Conservation (phyloP, 2,113 vertebrate species). For the Psephotus haematonotus region DNA sequence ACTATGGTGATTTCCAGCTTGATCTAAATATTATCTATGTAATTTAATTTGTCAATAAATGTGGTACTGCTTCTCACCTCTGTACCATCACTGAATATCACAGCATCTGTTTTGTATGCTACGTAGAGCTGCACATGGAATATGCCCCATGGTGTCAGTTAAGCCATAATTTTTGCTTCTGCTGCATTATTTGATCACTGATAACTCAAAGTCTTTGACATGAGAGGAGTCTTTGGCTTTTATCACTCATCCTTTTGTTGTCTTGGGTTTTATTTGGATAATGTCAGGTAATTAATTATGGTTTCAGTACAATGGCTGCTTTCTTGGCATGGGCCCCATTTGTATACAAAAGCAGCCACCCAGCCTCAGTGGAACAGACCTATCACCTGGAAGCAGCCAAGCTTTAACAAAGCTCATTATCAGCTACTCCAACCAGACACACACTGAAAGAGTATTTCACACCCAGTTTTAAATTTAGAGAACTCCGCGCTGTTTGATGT, state of each 20-base stretch:
- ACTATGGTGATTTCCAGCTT: not conserved
- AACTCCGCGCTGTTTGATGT: not conserved
- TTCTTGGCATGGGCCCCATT: not conserved
- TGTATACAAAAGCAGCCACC: not conserved
- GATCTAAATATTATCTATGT: not conserved
- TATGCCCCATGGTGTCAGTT: not conserved
- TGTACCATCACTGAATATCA: not conserved
- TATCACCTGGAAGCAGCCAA: not conserved
- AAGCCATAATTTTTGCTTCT: not conserved
- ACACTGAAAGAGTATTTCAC: not conserved
- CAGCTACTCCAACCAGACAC: not conserved
- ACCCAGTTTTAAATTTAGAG: not conserved
- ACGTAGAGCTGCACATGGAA: not conserved
- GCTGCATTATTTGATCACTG: not conserved
- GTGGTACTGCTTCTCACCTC: not conserved
- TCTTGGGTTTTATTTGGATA: not conserved
- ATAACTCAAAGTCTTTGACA: not conserved
- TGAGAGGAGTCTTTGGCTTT: not conserved
- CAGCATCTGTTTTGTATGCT: accelerated
- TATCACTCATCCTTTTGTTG: not conserved
- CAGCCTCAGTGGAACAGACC: not conserved
- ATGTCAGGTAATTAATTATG: not conserved
- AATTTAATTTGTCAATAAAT: not conserved
- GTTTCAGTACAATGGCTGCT: not conserved
- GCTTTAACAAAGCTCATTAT: not conserved